Evolutionary conservation across 2,888 invertebrate species (phyloP).

Genomic region (Geophilus truncorum): DNA sequence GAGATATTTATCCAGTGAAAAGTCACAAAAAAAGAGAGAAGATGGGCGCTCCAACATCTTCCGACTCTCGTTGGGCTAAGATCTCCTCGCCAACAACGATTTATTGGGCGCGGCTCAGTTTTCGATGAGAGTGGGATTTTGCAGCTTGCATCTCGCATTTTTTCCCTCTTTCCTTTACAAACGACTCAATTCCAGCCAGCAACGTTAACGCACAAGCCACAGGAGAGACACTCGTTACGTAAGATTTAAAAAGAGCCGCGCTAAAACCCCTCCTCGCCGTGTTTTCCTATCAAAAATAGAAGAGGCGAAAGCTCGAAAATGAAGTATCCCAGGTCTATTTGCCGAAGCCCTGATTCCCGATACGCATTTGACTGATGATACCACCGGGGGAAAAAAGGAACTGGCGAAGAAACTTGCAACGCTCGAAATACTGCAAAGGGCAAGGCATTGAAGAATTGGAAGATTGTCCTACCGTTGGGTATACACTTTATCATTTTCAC

Average conservation of each 20-base stretch:
- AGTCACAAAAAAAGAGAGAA: not conserved
- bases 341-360: constrained; percentile 21
- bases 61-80: not conserved
- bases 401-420: not conserved
- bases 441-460: constrained; percentile 1
- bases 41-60: not conserved
- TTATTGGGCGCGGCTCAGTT: constrained; percentile 13
- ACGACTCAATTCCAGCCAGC: not conserved
- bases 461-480: constrained; percentile 22
- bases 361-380: constrained; percentile 25
- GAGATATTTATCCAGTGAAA: constrained; percentile 11
- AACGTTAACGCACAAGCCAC: not conserved
- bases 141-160: not conserved
- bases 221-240: not conserved
- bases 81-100: constrained; percentile 24
- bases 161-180: not conserved
- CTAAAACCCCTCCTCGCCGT: not conserved
- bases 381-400: not conserved
- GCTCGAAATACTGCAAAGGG: not conserved
- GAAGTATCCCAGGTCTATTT: constrained; percentile 27
- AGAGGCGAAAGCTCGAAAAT: constrained; percentile 13
- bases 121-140: constrained; percentile 17
- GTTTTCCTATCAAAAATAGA: not conserved
- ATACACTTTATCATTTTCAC: constrained; percentile 4
- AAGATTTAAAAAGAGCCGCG: not conserved